Evolutionary conservation across 2,113 vertebrate species (phyloP), one percentile per base, ranked within the genome.

Genomic region (Theristicus caerulescens): DNA sequence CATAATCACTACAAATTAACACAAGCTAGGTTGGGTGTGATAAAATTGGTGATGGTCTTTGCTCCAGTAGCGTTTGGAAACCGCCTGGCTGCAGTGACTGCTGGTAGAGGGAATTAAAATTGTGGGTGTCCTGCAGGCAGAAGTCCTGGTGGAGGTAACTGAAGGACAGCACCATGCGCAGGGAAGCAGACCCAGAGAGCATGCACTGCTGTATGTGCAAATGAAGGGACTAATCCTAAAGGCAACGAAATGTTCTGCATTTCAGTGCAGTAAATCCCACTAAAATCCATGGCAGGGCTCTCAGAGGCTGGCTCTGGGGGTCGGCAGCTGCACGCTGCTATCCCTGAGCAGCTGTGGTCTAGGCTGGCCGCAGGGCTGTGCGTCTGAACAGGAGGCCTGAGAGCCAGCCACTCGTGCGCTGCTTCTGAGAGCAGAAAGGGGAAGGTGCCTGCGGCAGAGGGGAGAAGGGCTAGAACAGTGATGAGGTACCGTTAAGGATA

Each of bases 191-290:
- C 65, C 18, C 83, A 71, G 70, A 52, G 52, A 80, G 74, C 58
- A 49, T 38, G 36, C 62, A 26, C 31, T 80, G 32, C 65, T 79
- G 7, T 44, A 54, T 57, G 70, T 73, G 78, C 66, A 89, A 87
- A 93, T 61, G 58, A 91, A 91, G 54, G 40, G 49, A 52, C 84
- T 95, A 94, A 97, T 94, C 92, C 69, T 96, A 72, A 96, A 96
- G 90, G 90, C 82, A 96, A 95, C 6, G 31, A 91, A 88, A 78
- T 91, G 86, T 94, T 96, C 89, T 95, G 80, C 83, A 65, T 93
- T 96, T 96, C 93, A 86, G 83, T 77, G 89, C 83, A 97, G 92
- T 93, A 95, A 93, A 96, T 95, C 88, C 91, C 72, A 71, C 46
- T 84, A 70, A 92, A 96, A 92, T 70, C 88, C 89, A 55, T 58